Base-by-base conservation (phyloP, 2,113 vertebrate genomes). In the Neodon shergylaensis region DNA sequence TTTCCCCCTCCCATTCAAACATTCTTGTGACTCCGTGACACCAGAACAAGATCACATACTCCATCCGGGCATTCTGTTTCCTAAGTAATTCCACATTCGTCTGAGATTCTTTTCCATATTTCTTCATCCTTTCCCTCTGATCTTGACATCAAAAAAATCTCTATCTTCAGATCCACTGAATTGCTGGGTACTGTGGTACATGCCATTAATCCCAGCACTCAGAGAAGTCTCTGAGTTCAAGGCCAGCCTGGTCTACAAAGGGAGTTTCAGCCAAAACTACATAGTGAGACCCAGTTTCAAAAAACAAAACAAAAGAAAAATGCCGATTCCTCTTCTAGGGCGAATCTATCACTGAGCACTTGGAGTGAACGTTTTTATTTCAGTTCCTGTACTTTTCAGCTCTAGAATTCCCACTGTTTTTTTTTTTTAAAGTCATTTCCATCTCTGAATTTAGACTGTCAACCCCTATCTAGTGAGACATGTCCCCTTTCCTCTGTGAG, bases 401-500 rank as follows among this genome's bases (percentile, higher is more conserved):
- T 88, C 58, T 36, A 61, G 33, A 54, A 82, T 72, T 93, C 65
- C 21, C 7, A 88, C 63, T 92, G 24, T 6, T 14, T 21, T 92
- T 31, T 31, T 19, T 19, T 31, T 21, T 19, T 14, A 26, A 78
- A 78, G 68, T 63, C 42, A 87, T 65, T 82, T 90, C 26, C 58
- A 22, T 88, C 12, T 88, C n/a, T 85, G 58, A 79, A 65, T 14
- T 90, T 21, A 42, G 14, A 68, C 14, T 52, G n/a, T 72, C 83
- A 21, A 44, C 47, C 19, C 63, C 70, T 94, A 52, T 74, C n/a
- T 94, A 85, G 42, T 63, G 10, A 84, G 72, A 65, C 6, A 76
- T 76, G n/a, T 66, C 66, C 86, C 91, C 85, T 94, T 91, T 58
- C 82, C 91, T 95, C 78, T 86, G 92, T 85, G 77, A 49, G 17